These are phyloP conservation scores for Trissolcus basalis DNA, from an alignment of 1,140 invertebrate genomes.

Conservation along the genomic window DNA sequence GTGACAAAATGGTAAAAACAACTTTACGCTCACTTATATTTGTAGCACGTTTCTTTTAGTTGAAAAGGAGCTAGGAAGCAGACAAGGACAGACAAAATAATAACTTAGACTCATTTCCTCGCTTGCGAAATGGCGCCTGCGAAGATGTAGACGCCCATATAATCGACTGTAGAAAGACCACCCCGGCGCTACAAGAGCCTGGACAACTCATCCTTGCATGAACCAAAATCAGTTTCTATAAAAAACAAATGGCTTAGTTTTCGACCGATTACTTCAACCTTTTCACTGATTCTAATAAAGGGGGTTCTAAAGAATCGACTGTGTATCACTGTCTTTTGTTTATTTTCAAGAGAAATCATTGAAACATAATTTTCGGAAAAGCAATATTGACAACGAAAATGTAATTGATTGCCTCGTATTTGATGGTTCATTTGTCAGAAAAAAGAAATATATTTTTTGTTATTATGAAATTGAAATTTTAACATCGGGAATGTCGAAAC, in stretches of 20 bases:
- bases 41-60: constrained; percentile 38
- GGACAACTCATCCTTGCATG: constrained; percentile 20
- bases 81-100: constrained; percentile 21
- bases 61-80: constrained; percentile 11
- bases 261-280: too few relatives aligned
- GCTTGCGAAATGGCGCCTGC: constrained; percentile 35
- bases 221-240: constrained; percentile 21
- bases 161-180: constrained; percentile 37
- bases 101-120: constrained; percentile 40
- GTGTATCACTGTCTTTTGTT: too few relatives aligned
- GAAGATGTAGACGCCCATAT: constrained; percentile 40
- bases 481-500: too few relatives aligned
- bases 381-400: too few relatives aligned
- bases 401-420: too few relatives aligned
- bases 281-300: too few relatives aligned
- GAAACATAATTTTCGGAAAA: too few relatives aligned
- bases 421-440: too few relatives aligned
- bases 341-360: too few relatives aligned
- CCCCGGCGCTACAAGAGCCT: constrained; percentile 25
- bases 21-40: constrained; percentile 42
- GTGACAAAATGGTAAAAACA: constrained; percentile 27
- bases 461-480: too few relatives aligned
- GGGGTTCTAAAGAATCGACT: too few relatives aligned
- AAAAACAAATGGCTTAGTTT: background rate
- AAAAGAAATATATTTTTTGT: too few relatives aligned